Percentiles rank a stretch among this genome's conserved stretches.
Evolutionary conservation across 2,797 vertebrate species (phyloP).

Genomic region (Glossophaga mutica): DNA sequence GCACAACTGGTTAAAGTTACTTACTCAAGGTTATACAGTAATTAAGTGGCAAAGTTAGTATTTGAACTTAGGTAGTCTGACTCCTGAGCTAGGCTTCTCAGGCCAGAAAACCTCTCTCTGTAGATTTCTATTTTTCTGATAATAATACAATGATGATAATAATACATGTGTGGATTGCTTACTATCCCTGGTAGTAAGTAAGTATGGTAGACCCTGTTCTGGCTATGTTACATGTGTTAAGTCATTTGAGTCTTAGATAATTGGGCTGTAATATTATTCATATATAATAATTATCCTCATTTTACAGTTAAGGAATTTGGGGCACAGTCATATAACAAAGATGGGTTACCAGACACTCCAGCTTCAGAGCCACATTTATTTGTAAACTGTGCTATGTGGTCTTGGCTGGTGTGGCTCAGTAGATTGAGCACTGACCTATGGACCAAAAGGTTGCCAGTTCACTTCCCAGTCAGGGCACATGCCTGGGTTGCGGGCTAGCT

Average conservation of each 20-base stretch:
- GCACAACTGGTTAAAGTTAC: neutral
- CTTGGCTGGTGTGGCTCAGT: too few relatives aligned
- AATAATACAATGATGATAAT: neutral
- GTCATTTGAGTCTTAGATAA: slow-evolving; percentile 15
- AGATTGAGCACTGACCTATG: too few relatives aligned
- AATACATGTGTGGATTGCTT: neutral
- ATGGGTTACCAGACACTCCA: neutral
- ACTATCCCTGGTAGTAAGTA: neutral
- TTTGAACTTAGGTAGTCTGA: neutral
- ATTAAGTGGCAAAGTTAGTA: neutral
- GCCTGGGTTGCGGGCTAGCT: too few relatives aligned
- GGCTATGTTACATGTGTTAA: neutral
- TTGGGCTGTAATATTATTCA: neutral
- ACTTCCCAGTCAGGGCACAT: too few relatives aligned
- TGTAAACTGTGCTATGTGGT: neutral
- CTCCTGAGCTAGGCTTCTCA: neutral
- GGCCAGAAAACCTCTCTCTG: neutral
- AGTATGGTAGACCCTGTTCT: neutral
- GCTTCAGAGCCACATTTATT: neutral
- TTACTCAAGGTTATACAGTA: neutral
- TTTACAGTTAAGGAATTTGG: slow-evolving; percentile 16
- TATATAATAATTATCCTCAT: neutral
- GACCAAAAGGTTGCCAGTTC: too few relatives aligned
- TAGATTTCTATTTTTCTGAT: neutral
- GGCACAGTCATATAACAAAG: neutral